Evolutionary conservation across 2,113 vertebrate species (phyloP), one percentile per base, ranked within the genome.

Genomic region (Alosa alosa): DNA sequence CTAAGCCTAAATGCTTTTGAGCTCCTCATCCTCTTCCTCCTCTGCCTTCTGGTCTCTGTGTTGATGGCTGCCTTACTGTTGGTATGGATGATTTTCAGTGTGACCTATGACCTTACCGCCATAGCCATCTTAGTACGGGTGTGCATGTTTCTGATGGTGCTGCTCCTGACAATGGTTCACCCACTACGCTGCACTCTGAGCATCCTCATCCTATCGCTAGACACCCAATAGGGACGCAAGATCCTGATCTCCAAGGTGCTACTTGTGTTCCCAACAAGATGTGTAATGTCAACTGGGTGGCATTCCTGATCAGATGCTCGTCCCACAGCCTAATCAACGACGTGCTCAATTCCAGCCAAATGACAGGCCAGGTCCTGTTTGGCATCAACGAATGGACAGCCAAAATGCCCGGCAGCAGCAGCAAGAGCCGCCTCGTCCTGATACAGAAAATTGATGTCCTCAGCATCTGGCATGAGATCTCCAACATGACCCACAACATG

Each of bases 151-250:
- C 84, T 96, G 81, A 85, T 93, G 47, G 91, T 94, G 81, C 89
- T 94, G 46, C 75, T 84, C 11, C 93, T 96, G 46, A 81, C 94
- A 31, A 25, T 96, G 72, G 90, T 95, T 57, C 94, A 95, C 52
- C 96, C 96, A 0, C 83, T 91, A 31, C 96, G 96, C 22, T 97
- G 96, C 86, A 90, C 94, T 46, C 93, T 96, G 88, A 95, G 88
- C 0, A 94, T 96, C 68, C 89, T 91, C 0, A 85, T 95, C 86
- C 96, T 95, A 0, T 95, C 92, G 0, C 31, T 97, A 6, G 94
- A 96, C 22, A 96, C 94, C 0, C 93, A 92, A 3, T 94, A 96
- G 89, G 96, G 96, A 11, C 90, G 93, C 44, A 92, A 92, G 68
- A 89, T 96, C 8, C 92, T 96, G 41, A 84, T 96, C 5, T 96